Conservation (phyloP, 2,888 invertebrate species). For the Ectemnius cavifrons region DNA sequence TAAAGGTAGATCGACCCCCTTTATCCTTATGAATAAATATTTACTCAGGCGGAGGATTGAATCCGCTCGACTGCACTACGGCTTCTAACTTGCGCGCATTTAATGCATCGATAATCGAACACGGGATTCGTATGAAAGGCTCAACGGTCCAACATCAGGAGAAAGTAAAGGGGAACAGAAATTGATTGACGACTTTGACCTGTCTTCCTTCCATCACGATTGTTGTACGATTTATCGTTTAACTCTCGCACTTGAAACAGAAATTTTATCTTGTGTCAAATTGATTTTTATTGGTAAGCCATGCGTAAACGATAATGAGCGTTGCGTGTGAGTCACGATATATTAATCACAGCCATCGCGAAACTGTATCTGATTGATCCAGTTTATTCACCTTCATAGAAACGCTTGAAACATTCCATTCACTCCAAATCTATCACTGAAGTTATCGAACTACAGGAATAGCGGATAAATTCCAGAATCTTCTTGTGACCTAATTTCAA, state of each 20-base stretch:
- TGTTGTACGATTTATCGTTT: not conserved
- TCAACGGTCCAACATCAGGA: not conserved
- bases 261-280: not conserved
- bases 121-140: not conserved
- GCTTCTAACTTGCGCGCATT: not conserved
- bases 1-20: constrained; percentile 80
- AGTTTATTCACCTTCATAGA: constrained; percentile 42
- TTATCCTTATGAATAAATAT: not conserved
- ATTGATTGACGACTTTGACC: not conserved
- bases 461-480: not conserved
- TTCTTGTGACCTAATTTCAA: not conserved
- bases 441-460: not conserved
- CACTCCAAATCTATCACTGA: constrained; percentile 18
- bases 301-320: not conserved
- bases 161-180: constrained; percentile 5
- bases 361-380: constrained; percentile 27
- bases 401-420: constrained; percentile 35
- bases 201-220: not conserved
- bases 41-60: not conserved
- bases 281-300: not conserved
- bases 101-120: not conserved
- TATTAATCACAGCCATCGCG: not conserved
- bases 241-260: not conserved
- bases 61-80: no score
- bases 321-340: constrained; percentile 13